Evolutionary conservation across 1,140 invertebrate genomes (phyloP).

Genomic region (Meteorus sp.): DNA sequence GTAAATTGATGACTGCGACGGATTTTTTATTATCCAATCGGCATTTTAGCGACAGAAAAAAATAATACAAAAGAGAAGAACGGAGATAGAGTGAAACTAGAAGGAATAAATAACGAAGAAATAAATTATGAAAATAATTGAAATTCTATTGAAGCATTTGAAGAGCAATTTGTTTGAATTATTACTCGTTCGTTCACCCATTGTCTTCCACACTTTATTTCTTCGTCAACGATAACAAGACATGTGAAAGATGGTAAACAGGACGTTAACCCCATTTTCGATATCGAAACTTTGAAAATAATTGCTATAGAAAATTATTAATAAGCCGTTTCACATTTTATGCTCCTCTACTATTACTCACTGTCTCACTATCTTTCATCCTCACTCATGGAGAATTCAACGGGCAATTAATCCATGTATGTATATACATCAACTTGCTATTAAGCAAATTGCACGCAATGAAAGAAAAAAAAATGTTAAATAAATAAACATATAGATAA

Average conservation of each 20-base stretch:
- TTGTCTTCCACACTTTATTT: conserved; percentile 1
- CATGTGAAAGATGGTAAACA: conserved; percentile 37
- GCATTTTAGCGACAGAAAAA: neutral
- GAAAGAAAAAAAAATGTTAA: no score
- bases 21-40: no score
- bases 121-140: neutral
- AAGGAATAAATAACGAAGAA: neutral
- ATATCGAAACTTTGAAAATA: neutral
- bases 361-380: neutral
- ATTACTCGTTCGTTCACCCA: conserved; percentile 12
- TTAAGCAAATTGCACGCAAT: no score
- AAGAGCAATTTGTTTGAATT: conserved; percentile 26
- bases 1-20: no score
- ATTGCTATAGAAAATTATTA: conserved; percentile 9
- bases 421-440: no score
- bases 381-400: neutral
- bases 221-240: conserved; percentile 24
- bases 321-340: conserved; percentile 6
- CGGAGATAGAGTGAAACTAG: neutral
- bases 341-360: neutral
- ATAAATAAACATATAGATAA: no score
- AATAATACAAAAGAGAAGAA: neutral
- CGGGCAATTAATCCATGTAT: conserved; percentile 6
- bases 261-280: conserved; percentile 40
- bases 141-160: conserved; percentile 12